Conservation (phyloP, 2,797 vertebrate species). For the Crocodylus rhombifer region DNA sequence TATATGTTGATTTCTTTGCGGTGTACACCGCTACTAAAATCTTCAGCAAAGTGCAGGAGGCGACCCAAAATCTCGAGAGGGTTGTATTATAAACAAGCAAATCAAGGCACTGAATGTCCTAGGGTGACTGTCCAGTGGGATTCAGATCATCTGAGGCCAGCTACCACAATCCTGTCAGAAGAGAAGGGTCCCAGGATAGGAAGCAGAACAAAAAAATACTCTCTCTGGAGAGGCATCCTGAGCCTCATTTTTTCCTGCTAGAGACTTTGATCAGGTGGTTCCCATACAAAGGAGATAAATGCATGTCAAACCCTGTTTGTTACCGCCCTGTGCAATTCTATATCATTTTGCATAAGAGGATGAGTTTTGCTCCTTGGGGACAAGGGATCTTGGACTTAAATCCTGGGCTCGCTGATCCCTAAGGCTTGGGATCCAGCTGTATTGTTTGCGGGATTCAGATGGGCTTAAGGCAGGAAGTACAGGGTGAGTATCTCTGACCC, state of each 20-base stretch:
- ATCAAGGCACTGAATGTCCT: background rate
- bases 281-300: background rate
- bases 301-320: background rate
- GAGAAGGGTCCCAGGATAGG: background rate
- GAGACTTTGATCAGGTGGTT: background rate
- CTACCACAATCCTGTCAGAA: background rate
- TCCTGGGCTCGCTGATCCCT: background rate
- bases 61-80: fast-evolving
- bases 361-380: background rate
- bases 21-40: background rate
- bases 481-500: background rate
- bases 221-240: background rate
- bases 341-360: background rate
- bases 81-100: background rate
- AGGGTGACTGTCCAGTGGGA: background rate
- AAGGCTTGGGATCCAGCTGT: background rate
- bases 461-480: background rate
- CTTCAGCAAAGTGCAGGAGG: background rate
- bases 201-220: background rate
- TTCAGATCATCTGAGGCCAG: background rate
- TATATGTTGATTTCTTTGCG: background rate
- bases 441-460: background rate
- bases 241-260: background rate
- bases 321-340: background rate
- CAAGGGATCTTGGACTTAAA: background rate